Conservation (phyloP, 2,113 vertebrate species). For the Dolichallabes microphthalmus region DNA sequence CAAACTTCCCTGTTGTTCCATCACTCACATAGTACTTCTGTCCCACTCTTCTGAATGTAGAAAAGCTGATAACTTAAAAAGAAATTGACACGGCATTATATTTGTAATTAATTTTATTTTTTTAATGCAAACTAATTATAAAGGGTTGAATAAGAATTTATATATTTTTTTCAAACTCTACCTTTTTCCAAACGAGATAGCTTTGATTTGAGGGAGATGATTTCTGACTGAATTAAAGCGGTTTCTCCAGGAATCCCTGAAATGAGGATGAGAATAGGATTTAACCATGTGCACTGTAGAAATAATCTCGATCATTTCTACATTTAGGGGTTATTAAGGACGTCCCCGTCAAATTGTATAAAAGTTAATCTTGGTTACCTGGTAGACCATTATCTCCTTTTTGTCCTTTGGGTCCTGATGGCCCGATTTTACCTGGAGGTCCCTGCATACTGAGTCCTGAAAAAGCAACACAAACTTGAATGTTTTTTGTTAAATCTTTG, state of each 20-base stretch:
- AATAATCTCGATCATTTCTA: background rate
- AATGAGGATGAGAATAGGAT: background rate
- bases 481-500: too few relatives aligned
- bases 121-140: too few relatives aligned
- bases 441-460: conserved; percentile 23
- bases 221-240: conserved; percentile 32
- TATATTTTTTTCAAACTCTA: background rate
- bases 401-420: conserved; percentile 34
- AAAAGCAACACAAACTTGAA: background rate
- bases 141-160: background rate
- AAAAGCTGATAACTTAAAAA: conserved; percentile 20
- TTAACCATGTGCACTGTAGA: too few relatives aligned
- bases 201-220: conserved; percentile 14
- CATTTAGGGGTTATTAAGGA: too few relatives aligned
- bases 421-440: conserved; percentile 40
- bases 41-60: conserved; percentile 30
- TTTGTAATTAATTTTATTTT: background rate
- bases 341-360: background rate
- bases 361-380: background rate
- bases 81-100: background rate
- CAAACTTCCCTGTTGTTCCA: background rate
- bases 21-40: conserved; percentile 36
- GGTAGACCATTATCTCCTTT: conserved; percentile 9
- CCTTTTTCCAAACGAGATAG: conserved; percentile 24
- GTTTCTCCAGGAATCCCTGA: background rate